These are phyloP conservation scores for Pithys albifrons DNA, from an alignment of 2,113 vertebrate species.

Conservation along the genomic window DNA sequence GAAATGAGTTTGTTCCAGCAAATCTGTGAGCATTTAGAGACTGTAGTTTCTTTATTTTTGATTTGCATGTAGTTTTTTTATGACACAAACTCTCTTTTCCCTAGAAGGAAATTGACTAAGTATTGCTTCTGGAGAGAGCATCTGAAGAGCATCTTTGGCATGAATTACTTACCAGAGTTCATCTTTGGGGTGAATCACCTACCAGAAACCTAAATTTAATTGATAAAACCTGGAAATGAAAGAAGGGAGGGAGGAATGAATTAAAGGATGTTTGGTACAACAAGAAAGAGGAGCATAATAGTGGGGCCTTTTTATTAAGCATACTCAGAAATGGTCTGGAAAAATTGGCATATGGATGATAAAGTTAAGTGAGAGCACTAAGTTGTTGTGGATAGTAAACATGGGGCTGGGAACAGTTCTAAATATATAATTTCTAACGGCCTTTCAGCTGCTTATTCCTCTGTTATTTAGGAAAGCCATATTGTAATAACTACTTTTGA, in stretches of 20 bases:
- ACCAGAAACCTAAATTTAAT: neutral
- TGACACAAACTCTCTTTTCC: neutral
- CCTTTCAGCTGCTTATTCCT: neutral
- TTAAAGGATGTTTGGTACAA: neutral
- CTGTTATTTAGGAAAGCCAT: neutral
- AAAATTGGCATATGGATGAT: neutral
- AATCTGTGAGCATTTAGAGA: neutral
- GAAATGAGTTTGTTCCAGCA: neutral
- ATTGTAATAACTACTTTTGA: neutral
- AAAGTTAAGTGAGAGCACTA: neutral
- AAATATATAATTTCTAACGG: neutral
- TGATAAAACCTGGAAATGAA: neutral
- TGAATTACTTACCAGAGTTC: constrained; percentile 13
- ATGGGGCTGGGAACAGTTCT: neutral
- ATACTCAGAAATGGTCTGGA: neutral
- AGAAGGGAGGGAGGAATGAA: neutral
- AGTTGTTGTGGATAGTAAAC: neutral
- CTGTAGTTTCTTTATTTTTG: neutral
- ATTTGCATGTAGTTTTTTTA: neutral
- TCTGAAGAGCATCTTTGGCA: neutral
- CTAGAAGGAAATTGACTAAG: neutral
- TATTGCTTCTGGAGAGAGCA: neutral
- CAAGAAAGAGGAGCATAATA: neutral
- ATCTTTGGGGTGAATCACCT: neutral
- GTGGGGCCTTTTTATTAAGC: neutral